Conservation (phyloP, 2,888 invertebrate species). For the Lymantria dispar region DNA sequence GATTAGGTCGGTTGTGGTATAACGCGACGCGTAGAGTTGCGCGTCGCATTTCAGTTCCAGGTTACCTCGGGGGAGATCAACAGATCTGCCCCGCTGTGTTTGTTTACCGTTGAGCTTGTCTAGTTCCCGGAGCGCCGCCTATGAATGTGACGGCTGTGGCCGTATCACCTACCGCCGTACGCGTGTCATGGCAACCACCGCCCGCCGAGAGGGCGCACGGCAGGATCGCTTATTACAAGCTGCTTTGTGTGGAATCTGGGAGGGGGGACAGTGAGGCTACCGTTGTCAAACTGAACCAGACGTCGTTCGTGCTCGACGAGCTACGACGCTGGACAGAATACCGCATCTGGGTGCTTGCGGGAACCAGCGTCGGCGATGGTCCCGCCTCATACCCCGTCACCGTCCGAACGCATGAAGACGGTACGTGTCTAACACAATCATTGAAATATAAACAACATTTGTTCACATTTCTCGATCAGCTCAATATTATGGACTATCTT, state of each 20-base stretch:
- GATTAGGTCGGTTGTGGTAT: slow-evolving; percentile 49
- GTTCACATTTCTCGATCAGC: slow-evolving; percentile 17
- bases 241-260: slow-evolving; percentile 93
- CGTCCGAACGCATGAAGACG: slow-evolving; percentile 98
- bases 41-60: slow-evolving; percentile 60
- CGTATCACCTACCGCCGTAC: slow-evolving; percentile 93
- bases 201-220: slow-evolving; percentile 95
- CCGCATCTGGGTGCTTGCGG: slow-evolving; percentile 97
- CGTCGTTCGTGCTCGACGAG: slow-evolving; percentile 92
- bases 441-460: slow-evolving; percentile 15
- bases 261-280: slow-evolving; percentile 92
- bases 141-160: slow-evolving; percentile 95
- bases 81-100: slow-evolving; percentile 22
- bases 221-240: slow-evolving; percentile 96
- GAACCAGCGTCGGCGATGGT: slow-evolving; percentile 98
- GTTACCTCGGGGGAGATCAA: slow-evolving; percentile 28
- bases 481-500: slow-evolving; percentile 45
- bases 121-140: slow-evolving; percentile 98
- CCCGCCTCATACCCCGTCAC: slow-evolving; percentile 95
- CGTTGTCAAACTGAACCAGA: slow-evolving; percentile 90
- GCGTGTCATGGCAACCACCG: slow-evolving; percentile 96
- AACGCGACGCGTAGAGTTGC: slow-evolving; percentile 39
- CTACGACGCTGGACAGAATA: slow-evolving; percentile 98
- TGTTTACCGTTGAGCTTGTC: slow-evolving; percentile 60
- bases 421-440: slow-evolving; percentile 87